phyloP scores from a whole-genome alignment of 2,797 vertebrate genomes.

The Rhinichthys osculus region DNA sequence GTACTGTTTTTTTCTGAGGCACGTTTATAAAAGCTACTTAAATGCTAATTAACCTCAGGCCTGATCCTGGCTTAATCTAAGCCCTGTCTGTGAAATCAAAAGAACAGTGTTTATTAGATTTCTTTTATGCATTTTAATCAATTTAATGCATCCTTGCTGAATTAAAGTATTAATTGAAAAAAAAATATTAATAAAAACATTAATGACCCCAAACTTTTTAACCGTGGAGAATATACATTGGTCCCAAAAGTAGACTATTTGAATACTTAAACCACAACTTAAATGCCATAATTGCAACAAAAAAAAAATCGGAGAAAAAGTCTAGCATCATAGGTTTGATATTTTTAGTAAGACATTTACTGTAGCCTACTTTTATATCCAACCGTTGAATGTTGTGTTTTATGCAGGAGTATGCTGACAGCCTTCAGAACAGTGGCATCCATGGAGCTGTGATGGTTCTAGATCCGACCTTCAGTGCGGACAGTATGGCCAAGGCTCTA shows the following conservation, averaged over 20 bases:
- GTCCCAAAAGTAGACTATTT: neutral
- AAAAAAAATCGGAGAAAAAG: neutral
- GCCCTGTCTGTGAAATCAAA: neutral
- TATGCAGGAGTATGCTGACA: constrained; percentile 83
- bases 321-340: neutral
- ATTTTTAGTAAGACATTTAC: neutral
- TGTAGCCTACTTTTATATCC: neutral
- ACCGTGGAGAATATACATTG: neutral
- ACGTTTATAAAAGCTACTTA: too few relatives aligned
- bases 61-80: too few relatives aligned
- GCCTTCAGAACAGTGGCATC: constrained; percentile 84
- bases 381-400: neutral
- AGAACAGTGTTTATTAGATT: neutral
- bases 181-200: neutral
- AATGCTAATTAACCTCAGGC: too few relatives aligned
- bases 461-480: constrained; percentile 84
- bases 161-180: neutral
- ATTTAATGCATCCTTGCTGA: neutral
- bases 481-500: constrained; percentile 83
- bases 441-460: constrained; percentile 84
- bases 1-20: too few relatives aligned
- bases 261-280: neutral
- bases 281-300: neutral
- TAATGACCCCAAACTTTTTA: neutral
- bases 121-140: neutral